Evolutionary conservation across 2,888 invertebrate species (phyloP).

Genomic region (Drosophila prolongata): DNA sequence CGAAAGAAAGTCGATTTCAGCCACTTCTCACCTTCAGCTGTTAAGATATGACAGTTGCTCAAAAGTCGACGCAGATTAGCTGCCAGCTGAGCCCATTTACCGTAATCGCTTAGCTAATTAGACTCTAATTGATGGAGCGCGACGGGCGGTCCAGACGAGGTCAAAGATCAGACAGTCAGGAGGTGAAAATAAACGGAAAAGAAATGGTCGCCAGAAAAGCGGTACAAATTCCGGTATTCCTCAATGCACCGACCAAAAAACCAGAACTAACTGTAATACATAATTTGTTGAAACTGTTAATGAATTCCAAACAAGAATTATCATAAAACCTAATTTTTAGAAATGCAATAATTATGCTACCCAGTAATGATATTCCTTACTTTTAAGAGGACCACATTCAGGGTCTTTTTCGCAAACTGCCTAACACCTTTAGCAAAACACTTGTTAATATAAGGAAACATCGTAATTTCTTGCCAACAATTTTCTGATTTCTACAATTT

Average conservation of each 20-base stretch:
- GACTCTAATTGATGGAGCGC: slow-evolving; percentile 63
- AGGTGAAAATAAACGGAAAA: slow-evolving; percentile 19
- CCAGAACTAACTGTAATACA: neutral
- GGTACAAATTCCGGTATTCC: neutral
- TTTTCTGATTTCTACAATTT: neutral
- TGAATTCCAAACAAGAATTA: too few species aligned
- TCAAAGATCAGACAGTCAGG: slow-evolving; percentile 28
- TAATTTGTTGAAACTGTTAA: neutral
- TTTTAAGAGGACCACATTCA: too few species aligned
- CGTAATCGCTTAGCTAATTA: slow-evolving; percentile 60
- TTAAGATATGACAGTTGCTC: slow-evolving; percentile 44
- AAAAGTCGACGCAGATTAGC: slow-evolving; percentile 38
- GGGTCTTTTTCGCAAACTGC: too few species aligned
- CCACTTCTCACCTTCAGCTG: slow-evolving; percentile 34
- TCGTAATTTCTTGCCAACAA: too few species aligned
- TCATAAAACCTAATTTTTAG: too few species aligned
- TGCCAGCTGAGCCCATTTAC: slow-evolving; percentile 51
- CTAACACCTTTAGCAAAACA: too few species aligned
- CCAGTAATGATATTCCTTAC: too few species aligned
- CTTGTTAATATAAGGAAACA: too few species aligned
- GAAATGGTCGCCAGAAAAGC: slow-evolving; percentile 22
- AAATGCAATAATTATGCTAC: too few species aligned
- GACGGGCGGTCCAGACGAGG: slow-evolving; percentile 62
- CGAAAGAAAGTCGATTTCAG: slow-evolving; percentile 34
- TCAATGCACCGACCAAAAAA: neutral